A percentile compares a stretch with the other conserved stretches of the same genome.
These are phyloP conservation scores for Eupsilia transversa DNA, from an alignment of 2,888 invertebrate genomes.

Conservation along the genomic window DNA sequence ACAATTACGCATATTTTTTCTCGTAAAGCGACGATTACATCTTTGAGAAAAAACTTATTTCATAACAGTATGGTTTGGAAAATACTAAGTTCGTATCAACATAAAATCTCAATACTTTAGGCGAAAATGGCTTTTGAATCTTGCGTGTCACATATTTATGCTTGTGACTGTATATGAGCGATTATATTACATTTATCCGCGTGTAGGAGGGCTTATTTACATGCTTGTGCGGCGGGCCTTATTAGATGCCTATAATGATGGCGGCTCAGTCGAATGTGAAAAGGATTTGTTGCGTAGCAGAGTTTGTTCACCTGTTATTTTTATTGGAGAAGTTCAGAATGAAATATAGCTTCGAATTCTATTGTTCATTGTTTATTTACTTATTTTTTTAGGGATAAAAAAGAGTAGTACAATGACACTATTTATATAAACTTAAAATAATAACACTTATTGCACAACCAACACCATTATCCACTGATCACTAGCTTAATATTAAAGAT, in stretches of 20 bases:
- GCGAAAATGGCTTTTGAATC: neutral
- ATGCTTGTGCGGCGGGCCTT: slow-evolving; percentile 38
- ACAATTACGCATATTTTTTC: neutral
- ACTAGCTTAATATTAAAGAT: too few species aligned
- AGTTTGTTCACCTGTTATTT: slow-evolving; percentile 29
- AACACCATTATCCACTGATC: too few species aligned
- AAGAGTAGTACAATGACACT: too few species aligned
- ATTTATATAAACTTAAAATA: too few species aligned
- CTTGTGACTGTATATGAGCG: slow-evolving; percentile 51
- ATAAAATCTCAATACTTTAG: neutral
- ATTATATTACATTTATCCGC: slow-evolving; percentile 59
- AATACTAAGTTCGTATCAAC: neutral
- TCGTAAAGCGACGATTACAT: neutral
- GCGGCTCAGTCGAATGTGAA: slow-evolving; percentile 42
- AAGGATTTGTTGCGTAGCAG: slow-evolving; percentile 39
- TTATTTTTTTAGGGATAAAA: too few species aligned
- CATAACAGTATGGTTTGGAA: neutral
- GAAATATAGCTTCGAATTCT: slow-evolving; percentile 2
- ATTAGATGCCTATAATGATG: slow-evolving; percentile 42
- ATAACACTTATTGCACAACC: too few species aligned
- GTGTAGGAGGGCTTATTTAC: slow-evolving; percentile 51
- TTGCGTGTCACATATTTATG: neutral
- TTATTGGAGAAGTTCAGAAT: slow-evolving; percentile 37
- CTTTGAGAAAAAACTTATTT: neutral
- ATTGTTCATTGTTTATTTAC: slow-evolving; percentile 23